Evolutionary conservation across 2,113 vertebrate genomes (phyloP), one percentile per base, ranked within the genome.

Genomic region (Struthio camelus): DNA sequence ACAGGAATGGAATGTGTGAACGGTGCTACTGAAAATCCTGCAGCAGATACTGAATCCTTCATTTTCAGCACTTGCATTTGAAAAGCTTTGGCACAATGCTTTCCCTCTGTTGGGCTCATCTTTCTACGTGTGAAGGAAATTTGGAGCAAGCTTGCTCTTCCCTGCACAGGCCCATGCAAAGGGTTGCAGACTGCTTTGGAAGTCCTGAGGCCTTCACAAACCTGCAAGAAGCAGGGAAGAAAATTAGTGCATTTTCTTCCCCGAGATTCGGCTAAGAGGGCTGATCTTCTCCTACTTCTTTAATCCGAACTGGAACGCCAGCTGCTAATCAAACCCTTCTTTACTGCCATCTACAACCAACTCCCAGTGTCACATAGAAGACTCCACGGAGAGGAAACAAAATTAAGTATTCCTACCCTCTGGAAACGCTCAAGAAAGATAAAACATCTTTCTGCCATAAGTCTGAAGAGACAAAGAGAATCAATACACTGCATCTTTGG

Each of bases 21-120:
- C 46, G 58, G 34, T 48, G 32, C 67, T 50, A 67, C 91, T 91
- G 30, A 54, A 90, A 94, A 66, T 44, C 91, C 87, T 88, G 79
- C 90, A 93, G 93, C 32, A 10, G 93, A 95, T 96, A 97, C 80
- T 95, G 93, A 91, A 96, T 93, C 50, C 53, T 82, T 93, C 84
- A 79, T 91, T 97, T 94, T 89, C 87, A 87, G 22, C 1, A 36
- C 82, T 54, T 30, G 66, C 70, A 62, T 85, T 84, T 94, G 66
- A 94, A 93, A 96, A 89, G 69, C 88, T 78, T 95, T 95, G 94
- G 66, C 84, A 70, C 1, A 0, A 85, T 42, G 83, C 73, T 80
- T 92, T 92, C 61, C 61, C 70, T 89, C 54, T 42, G 89, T 75
- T 48, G 48, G 72, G 65, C 73, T 90, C 78, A 84, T 94, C 89